Base-by-base conservation (phyloP, 2,888 invertebrate genomes). In the Polymixis lichenea region DNA sequence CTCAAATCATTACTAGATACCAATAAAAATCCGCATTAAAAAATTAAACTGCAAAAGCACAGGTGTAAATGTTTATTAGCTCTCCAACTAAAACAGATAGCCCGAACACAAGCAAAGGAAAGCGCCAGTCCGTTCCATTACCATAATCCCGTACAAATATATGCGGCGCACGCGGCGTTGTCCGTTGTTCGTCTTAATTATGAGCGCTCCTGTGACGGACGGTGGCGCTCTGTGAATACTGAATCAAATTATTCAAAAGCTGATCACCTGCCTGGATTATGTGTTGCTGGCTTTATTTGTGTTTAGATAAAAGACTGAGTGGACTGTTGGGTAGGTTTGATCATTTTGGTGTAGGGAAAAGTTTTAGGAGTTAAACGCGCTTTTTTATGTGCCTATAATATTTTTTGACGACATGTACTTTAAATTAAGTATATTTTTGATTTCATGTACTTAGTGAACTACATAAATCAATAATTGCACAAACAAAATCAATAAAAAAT, bases 151-250 rank as follows among this genome's bases (percentile, higher is more conserved):
- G 86, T 67, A 88, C 86, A 90, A 92, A 91, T 90, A 86, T 91
- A 93, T 93, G 89, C 92, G 83, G 67, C 78, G 85, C 91, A 91
- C 90, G 91, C 86, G 86, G 79, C 80, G 80, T 85, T 80, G 78
- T 84, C 86, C 83, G 87, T 84, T 88, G 89, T 89, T 88, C 88
- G 87, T 90, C 90, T 91, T 93, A 93, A 93, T 93, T 93, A 92
- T 90, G 86, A 88, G 80, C 86, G 86, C 84, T 89, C 85, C 86
- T 89, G 88, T 90, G 90, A 90, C 86, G 89, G 86, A 89, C 88
- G 84, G 71, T 66, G 78, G 72, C 72, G 87, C 81, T 81, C 74
- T 60, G 79, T 89, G 92, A 91, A 92, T 92, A 91, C 88, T 78
- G 88, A 91, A 83, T 82, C 78, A 60, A 86, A 87, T 86, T 83